Evolutionary conservation across 2,888 invertebrate genomes (phyloP).

Genomic region (Tetanocera ferruginea): DNA sequence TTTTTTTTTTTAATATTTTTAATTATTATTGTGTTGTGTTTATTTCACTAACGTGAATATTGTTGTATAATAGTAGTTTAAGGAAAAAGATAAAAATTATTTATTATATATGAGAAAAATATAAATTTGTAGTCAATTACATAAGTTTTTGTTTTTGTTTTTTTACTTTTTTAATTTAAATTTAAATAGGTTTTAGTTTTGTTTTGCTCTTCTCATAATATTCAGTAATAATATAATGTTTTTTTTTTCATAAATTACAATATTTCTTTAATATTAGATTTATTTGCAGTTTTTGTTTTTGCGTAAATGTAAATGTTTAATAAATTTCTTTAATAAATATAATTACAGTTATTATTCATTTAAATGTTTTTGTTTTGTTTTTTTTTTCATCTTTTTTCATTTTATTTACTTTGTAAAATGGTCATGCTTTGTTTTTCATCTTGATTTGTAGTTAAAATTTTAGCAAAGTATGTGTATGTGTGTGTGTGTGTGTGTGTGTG

Average conservation of each 20-base stretch:
- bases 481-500: not conserved
- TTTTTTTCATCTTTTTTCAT: not conserved
- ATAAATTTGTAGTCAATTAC: slow-evolving; percentile 30
- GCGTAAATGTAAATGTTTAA: slow-evolving; percentile 42
- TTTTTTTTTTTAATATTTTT: not conserved
- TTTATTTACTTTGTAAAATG: slow-evolving; percentile 19
- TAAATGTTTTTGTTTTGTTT: not conserved
- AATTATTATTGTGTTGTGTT: slow-evolving; percentile 14
- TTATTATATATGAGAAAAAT: slow-evolving; percentile 15
- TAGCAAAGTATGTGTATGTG: slow-evolving; percentile 20
- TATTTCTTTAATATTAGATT: slow-evolving; percentile 53
- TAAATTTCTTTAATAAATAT: slow-evolving; percentile 47
- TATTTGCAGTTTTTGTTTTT: slow-evolving; percentile 45
- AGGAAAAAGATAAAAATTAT: slow-evolving; percentile 14
- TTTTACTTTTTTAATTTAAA: slow-evolving; percentile 5
- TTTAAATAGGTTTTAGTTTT: slow-evolving; percentile 28
- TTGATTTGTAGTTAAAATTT: not conserved
- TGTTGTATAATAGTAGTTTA: slow-evolving; percentile 6
- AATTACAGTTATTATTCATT: slow-evolving; percentile 48
- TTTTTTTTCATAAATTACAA: slow-evolving; percentile 53
- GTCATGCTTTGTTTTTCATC: slow-evolving; percentile 28
- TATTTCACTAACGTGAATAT: slow-evolving; percentile 9
- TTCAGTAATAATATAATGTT: slow-evolving; percentile 50
- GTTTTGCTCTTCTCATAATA: slow-evolving; percentile 40
- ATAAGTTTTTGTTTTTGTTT: too few species aligned